Percentiles rank a stretch among this genome's conserved stretches.
These are phyloP conservation scores for Danaus chrysippus DNA, from an alignment of 2,888 invertebrate species.

Conservation along the genomic window DNA sequence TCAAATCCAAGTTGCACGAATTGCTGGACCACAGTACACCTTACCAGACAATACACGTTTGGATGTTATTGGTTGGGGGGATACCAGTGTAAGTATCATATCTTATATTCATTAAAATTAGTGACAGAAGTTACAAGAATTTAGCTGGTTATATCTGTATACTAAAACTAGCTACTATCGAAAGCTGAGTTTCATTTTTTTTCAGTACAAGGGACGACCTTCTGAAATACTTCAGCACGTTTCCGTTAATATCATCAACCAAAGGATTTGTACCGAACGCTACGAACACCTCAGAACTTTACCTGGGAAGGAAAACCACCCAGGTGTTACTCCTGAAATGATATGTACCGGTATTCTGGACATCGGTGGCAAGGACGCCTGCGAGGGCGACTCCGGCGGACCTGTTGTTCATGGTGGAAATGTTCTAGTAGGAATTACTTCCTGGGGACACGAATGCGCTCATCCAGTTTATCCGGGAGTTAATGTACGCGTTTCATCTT, in stretches of 20 bases:
- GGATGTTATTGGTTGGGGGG: constrained; percentile 34
- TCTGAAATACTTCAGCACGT: constrained; percentile 40
- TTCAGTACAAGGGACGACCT: constrained; percentile 27
- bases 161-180: too few relatives aligned
- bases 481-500: constrained; percentile 59
- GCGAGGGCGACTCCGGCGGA: constrained; percentile 46
- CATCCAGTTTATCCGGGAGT: constrained; percentile 68
- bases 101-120: too few relatives aligned
- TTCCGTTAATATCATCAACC: constrained; percentile 42
- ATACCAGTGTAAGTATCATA: constrained; percentile 25
- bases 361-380: constrained; percentile 41
- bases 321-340: constrained; percentile 49
- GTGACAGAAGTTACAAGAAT: too few relatives aligned
- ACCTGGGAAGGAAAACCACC: constrained; percentile 59
- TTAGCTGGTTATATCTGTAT: too few relatives aligned
- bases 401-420: constrained; percentile 34
- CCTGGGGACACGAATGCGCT: constrained; percentile 65
- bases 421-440: constrained; percentile 55
- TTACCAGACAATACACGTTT: constrained; percentile 28
- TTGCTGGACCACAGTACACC: constrained; percentile 33
- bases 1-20: constrained; percentile 22
- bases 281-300: constrained; percentile 56
- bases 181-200: too few relatives aligned
- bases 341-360: constrained; percentile 52
- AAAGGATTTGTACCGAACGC: constrained; percentile 42